Evolutionary conservation across 2,797 vertebrate genomes (phyloP), one percentile per base, ranked within the genome.

Genomic region (Leptoclinus maculatus): DNA sequence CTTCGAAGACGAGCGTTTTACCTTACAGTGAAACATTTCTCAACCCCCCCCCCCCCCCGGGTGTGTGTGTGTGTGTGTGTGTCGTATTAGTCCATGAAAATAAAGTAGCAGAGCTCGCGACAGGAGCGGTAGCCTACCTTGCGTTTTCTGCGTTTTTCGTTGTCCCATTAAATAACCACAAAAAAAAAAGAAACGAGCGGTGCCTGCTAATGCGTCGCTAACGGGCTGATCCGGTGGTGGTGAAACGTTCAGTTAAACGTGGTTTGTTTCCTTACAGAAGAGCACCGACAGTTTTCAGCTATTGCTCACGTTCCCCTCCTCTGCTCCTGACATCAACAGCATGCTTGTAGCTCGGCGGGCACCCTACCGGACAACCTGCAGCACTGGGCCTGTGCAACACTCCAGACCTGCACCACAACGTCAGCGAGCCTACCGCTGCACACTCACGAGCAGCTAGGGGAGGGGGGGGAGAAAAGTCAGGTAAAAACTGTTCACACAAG

Each of bases 331-430:
- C 90, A 94, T 89, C 87, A 87, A 78, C 88, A 89, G 90, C 88
- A 58, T 79, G 86, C 80, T 85, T 76, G 90, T 82, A 86, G 90
- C 90, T 90, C 90, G 32, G 88, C 88, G 84, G 87, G 86, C 93
- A 88, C 92, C 92, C 92, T 94, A 89, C 91, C 86, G 93, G 93
- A 93, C 91, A 94, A 91, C 91, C 91, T 92, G 93, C 92, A 84
- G 87, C 91, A 91, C 88, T 92, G 91, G 92, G 89, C 84, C 85
- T 89, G 83, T 71, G 85, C 68, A 81, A 23, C 74, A 51, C 54
- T 53, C 81, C 81, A 71, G 68, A 71, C 68, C 67, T 58, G 54
- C 67, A 51, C 64, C 45, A 83, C 85, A 8, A 5, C 77, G 66
- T 60, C 56, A 66, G 14, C 16, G 39, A 54, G 63, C 6, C 39